These are phyloP conservation scores for Sisyra nigra DNA, from an alignment of 2,888 invertebrate genomes.

Conservation along the genomic window DNA sequence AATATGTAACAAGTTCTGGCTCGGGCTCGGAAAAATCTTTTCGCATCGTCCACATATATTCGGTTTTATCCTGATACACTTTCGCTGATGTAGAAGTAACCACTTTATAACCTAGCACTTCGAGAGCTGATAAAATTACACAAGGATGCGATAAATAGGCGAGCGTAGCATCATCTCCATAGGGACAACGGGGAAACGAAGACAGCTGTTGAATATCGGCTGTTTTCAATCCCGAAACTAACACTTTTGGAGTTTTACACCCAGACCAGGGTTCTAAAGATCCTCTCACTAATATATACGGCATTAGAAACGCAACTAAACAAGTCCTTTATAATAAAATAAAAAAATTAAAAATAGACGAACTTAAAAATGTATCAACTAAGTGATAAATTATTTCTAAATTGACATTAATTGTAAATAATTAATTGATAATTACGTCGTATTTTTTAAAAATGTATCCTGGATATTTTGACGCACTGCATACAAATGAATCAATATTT, in stretches of 20 bases:
- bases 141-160: constrained; percentile 78
- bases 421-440: no score
- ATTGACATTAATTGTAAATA: no score
- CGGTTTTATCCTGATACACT: constrained; percentile 76
- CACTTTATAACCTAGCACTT: constrained; percentile 77
- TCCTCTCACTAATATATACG: constrained; percentile 80
- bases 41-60: constrained; percentile 89
- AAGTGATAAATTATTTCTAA: no score
- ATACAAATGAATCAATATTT: no score
- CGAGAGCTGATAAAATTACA: constrained; percentile 70
- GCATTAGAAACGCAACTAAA: constrained; percentile 45
- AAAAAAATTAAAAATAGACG: no score
- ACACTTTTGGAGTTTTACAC: constrained; percentile 74
- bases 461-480: no score
- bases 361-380: no score
- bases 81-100: constrained; percentile 75
- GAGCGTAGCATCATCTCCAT: constrained; percentile 72
- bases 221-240: constrained; percentile 74
- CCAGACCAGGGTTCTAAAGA: constrained; percentile 73
- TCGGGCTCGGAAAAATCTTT: constrained; percentile 75
- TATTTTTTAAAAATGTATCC: no score
- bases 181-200: constrained; percentile 45
- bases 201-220: constrained; percentile 69
- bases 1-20: constrained; percentile 27
- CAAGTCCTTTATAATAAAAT: no score